These are phyloP conservation scores for Cochlearius cochlearius DNA, from an alignment of 2,113 vertebrate species.

Conservation along the genomic window DNA sequence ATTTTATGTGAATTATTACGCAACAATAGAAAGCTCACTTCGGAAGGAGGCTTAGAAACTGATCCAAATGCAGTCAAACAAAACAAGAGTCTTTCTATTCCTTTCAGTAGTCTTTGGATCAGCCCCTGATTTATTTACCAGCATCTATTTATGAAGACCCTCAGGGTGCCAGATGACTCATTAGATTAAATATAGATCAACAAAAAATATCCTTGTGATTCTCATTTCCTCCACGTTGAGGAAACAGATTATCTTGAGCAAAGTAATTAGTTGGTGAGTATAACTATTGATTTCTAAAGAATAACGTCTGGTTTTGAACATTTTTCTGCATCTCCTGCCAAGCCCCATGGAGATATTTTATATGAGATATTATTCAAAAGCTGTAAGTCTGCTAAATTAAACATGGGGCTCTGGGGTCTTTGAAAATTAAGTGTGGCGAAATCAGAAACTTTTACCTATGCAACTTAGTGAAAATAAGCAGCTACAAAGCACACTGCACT, in stretches of 20 bases:
- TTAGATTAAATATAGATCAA: neutral
- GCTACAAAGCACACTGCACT: constrained; percentile 44
- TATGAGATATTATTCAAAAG: constrained; percentile 51
- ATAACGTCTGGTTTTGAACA: neutral
- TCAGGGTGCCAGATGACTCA: neutral
- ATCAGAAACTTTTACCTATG: constrained; percentile 40
- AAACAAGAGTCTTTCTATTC: neutral
- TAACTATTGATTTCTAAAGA: constrained; percentile 20
- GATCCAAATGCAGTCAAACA: neutral
- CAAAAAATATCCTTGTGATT: neutral
- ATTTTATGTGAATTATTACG: neutral
- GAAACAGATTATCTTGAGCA: neutral
- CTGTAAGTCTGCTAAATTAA: constrained; percentile 59
- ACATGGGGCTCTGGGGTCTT: constrained; percentile 8
- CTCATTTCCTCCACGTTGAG: neutral
- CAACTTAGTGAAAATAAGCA: constrained; percentile 41
- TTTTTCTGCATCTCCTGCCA: constrained; percentile 32
- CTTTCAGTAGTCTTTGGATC: neutral
- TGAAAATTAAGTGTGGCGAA: constrained; percentile 66
- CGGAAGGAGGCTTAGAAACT: neutral
- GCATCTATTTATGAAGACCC: neutral
- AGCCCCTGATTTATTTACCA: neutral
- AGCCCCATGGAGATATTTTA: constrained; percentile 13
- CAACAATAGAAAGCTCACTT: neutral
- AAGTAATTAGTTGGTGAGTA: neutral